Conservation (phyloP, 2,888 invertebrate species). For the Trachelus stipa region DNA sequence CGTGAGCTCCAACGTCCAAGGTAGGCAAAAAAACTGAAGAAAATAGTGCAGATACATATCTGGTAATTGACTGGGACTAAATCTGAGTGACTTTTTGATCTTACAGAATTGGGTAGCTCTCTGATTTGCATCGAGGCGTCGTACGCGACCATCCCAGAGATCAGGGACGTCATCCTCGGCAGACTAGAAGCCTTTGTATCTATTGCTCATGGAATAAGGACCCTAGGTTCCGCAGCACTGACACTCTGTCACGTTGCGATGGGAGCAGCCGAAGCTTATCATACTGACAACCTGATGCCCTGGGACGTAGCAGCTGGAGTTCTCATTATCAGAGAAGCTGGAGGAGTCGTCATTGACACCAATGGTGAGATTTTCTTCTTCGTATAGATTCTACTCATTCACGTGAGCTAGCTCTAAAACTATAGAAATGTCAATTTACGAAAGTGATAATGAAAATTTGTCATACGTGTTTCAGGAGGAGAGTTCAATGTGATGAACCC, state of each 20-base stretch:
- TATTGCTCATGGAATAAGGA: slow-evolving; percentile 71
- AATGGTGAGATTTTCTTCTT: slow-evolving; percentile 64
- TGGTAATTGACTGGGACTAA: not conserved
- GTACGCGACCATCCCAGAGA: slow-evolving; percentile 52
- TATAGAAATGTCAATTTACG: not conserved
- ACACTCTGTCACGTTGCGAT: slow-evolving; percentile 80
- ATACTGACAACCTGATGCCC: slow-evolving; percentile 80
- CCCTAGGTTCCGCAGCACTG: slow-evolving; percentile 80
- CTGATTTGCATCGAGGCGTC: slow-evolving; percentile 56
- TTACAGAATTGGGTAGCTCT: slow-evolving; percentile 50
- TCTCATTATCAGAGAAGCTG: slow-evolving; percentile 81
- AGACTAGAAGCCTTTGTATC: slow-evolving; percentile 56
- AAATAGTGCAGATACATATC: slow-evolving; percentile 42
- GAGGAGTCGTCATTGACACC: slow-evolving; percentile 78
- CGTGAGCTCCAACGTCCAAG: slow-evolving; percentile 69
- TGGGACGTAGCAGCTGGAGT: slow-evolving; percentile 86
- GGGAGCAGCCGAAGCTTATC: slow-evolving; percentile 78
- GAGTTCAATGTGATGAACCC: slow-evolving; percentile 73
- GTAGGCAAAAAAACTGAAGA: slow-evolving; percentile 48
- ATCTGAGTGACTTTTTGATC: not conserved
- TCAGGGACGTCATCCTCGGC: slow-evolving; percentile 51
- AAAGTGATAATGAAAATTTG: slow-evolving; percentile 8
- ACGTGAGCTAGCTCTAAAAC: not conserved
- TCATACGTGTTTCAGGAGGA: slow-evolving; percentile 51
- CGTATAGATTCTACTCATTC: not conserved